phyloP scores from a whole-genome alignment of 92 coral and sea anemone genomes.

The Bergia puertoricense region DNA sequence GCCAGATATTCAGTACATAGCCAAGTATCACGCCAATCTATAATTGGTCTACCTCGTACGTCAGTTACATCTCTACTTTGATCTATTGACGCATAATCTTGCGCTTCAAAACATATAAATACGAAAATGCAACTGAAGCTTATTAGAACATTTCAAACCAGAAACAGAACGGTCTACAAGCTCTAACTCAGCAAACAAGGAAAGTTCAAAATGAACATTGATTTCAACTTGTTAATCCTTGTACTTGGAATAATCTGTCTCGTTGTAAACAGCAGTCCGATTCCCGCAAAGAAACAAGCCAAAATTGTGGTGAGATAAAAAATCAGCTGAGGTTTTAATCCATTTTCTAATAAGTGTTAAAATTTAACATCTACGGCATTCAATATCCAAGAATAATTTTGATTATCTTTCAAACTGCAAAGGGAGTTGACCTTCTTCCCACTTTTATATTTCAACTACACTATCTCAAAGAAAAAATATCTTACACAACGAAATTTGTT shows the following conservation, averaged over 20 bases:
- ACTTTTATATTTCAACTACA: not conserved
- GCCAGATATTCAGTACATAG: not conserved
- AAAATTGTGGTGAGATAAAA: slow-evolving; percentile 6
- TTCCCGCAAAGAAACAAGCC: slow-evolving; percentile 26
- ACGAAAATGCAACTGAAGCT: not conserved
- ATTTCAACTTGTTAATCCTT: not conserved
- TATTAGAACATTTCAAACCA: not conserved
- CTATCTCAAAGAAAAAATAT: not conserved
- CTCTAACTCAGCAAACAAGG: not conserved
- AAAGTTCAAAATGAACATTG: not conserved
- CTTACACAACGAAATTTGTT: not conserved
- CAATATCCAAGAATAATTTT: too few species aligned
- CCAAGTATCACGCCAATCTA: not conserved
- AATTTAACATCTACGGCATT: too few species aligned
- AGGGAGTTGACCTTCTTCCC: too few species aligned
- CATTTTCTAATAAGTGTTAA: not conserved
- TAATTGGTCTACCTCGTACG: not conserved
- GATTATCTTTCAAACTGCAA: not conserved
- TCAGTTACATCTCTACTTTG: not conserved
- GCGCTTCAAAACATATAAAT: not conserved
- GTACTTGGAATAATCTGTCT: not conserved
- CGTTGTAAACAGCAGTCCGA: not conserved
- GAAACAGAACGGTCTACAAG: not conserved
- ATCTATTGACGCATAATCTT: not conserved
- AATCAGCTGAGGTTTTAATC: too few species aligned